Percentiles rank a stretch among this genome's conserved stretches.
phyloP scores from a whole-genome alignment of 1,140 invertebrate species.

The Brachionus sp. region DNA sequence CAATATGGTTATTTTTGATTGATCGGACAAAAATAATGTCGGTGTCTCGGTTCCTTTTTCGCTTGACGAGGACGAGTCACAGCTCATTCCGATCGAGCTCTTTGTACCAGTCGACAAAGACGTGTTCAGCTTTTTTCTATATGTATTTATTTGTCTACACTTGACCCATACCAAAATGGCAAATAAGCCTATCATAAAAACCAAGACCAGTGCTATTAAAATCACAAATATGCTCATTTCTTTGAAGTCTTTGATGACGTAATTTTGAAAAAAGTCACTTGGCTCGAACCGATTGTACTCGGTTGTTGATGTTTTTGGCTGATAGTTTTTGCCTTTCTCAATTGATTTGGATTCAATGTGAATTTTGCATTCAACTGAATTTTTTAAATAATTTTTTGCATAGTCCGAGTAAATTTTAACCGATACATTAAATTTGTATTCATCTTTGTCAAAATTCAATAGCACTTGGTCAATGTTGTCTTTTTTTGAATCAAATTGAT shows the following conservation, averaged over 20 bases:
- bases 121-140: neutral
- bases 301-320: neutral
- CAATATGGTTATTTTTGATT: conserved; percentile 13
- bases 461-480: neutral
- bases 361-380: conserved; percentile 2
- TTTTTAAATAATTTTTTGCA: neutral
- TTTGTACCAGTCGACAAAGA: conserved; percentile 10
- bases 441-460: neutral
- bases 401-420: conserved; percentile 16
- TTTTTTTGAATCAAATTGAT: neutral
- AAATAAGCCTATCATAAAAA: neutral
- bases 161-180: conserved; percentile 16
- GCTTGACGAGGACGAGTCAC: neutral
- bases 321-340: neutral
- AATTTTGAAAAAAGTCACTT: neutral
- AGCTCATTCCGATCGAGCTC: conserved; percentile 30
- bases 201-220: neutral
- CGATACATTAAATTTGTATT: conserved; percentile 29
- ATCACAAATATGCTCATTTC: neutral
- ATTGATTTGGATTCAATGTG: conserved; percentile 6
- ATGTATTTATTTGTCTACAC: neutral
- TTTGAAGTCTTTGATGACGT: neutral
- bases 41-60: neutral
- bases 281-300: neutral
- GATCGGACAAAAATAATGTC: neutral